phyloP scores from a whole-genome alignment of 2,797 vertebrate genomes.

The Spheniscus humboldti region DNA sequence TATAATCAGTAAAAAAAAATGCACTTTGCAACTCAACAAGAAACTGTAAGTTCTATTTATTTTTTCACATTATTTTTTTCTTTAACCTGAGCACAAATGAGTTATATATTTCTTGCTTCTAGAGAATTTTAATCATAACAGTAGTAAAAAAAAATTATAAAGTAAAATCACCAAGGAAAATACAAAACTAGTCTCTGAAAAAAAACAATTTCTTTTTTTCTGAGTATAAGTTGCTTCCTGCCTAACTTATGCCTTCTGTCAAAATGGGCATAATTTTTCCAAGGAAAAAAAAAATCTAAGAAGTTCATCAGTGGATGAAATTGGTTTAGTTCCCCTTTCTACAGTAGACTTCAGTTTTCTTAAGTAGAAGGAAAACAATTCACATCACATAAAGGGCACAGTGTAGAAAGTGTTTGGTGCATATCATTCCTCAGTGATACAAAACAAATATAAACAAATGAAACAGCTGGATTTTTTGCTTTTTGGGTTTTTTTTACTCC shows the following conservation, averaged over 20 bases:
- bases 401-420: not conserved
- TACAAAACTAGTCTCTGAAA: not conserved
- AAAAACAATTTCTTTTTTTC: not conserved
- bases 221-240: not conserved
- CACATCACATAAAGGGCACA: not conserved
- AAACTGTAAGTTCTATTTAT: not conserved
- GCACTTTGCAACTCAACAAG: not conserved
- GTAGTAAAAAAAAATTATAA: not conserved
- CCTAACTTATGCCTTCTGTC: not conserved
- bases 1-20: not conserved
- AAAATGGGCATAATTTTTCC: not conserved
- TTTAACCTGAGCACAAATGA: not conserved
- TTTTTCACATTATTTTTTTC: not conserved
- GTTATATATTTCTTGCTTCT: not conserved
- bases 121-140: not conserved
- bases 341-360: not conserved
- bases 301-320: not conserved
- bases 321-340: not conserved
- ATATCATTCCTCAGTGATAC: not conserved
- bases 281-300: not conserved
- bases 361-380: not conserved
- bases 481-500: not conserved
- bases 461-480: not conserved
- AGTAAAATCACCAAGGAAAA: not conserved
- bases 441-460: not conserved